A percentile compares a stretch with the other conserved stretches of the same genome.
These are phyloP conservation scores for Microdon myrmicae DNA, from an alignment of 2,888 invertebrate species.

Conservation along the genomic window DNA sequence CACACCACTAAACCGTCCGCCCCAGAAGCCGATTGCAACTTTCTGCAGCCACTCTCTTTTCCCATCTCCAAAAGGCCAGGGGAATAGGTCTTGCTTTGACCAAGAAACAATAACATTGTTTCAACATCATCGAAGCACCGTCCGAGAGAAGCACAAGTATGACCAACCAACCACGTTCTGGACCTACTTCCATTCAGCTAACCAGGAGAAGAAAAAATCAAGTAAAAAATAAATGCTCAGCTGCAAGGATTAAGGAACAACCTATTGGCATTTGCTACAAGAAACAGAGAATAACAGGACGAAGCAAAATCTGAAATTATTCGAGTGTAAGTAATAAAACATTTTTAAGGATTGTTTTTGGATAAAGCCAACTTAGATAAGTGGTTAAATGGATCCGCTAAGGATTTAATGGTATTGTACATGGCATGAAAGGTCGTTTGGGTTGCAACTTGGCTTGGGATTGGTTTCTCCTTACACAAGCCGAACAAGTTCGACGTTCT, in stretches of 20 bases:
- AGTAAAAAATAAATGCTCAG: conserved; percentile 30
- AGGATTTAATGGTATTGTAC: conserved; percentile 51
- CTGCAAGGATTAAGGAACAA: conserved; percentile 41
- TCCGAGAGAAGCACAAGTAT: conserved; percentile 23
- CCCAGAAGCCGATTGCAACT: conserved; percentile 3
- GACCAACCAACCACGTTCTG: conserved; percentile 26
- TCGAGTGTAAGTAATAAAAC: conserved; percentile 50
- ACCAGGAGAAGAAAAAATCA: conserved; percentile 17
- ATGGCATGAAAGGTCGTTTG: conserved; percentile 38
- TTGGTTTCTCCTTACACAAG: too few relatives aligned
- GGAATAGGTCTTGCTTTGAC: neutral
- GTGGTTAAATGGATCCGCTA: conserved; percentile 52
- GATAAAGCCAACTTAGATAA: conserved; percentile 52
- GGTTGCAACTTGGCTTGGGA: too few relatives aligned
- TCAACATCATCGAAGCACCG: conserved; percentile 19
- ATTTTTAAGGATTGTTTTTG: conserved; percentile 51
- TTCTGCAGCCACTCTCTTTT: neutral
- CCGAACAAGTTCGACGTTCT: too few relatives aligned
- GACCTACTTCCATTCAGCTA: neutral
- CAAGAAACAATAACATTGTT: conserved; percentile 19
- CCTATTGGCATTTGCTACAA: conserved; percentile 19
- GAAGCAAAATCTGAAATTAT: conserved; percentile 48
- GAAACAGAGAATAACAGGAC: conserved; percentile 12
- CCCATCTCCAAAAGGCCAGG: conserved; percentile 1
- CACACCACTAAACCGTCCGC: too few relatives aligned